Conservation (phyloP, 1,140 invertebrate species). For the Pachypeltis micranthus region DNA sequence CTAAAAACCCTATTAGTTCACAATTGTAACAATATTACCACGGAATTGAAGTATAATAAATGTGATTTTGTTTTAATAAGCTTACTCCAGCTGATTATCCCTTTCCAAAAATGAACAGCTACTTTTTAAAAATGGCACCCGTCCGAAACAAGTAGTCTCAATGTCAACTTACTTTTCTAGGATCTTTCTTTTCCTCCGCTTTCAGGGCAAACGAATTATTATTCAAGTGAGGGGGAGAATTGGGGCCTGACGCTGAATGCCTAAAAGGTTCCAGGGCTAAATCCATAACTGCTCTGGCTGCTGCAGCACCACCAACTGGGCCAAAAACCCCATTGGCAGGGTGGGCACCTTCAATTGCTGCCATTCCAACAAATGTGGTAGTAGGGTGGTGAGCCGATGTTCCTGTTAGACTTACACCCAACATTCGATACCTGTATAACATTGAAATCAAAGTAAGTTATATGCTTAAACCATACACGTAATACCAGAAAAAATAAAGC, state of each 20-base stretch:
- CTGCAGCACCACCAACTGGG: constrained; percentile 53
- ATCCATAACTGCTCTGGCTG: constrained; percentile 27
- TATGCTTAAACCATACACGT: too few relatives aligned
- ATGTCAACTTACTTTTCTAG: constrained; percentile 11
- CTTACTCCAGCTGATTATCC: too few relatives aligned
- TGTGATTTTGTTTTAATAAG: too few relatives aligned
- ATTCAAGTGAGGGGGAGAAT: constrained; percentile 54
- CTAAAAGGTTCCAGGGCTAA: constrained; percentile 58
- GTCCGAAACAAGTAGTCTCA: too few relatives aligned
- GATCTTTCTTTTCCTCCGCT: constrained; percentile 15
- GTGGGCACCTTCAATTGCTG: constrained; percentile 44
- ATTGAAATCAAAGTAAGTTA: not conserved
- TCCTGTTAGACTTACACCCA: constrained; percentile 57
- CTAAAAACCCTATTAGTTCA: too few relatives aligned
- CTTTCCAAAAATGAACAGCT: too few relatives aligned
- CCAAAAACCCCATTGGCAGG: constrained; percentile 60
- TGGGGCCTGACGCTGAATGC: constrained; percentile 46
- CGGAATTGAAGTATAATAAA: not conserved
- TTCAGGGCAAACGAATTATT: constrained; percentile 54
- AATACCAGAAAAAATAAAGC: too few relatives aligned
- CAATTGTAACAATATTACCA: too few relatives aligned
- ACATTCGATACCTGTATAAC: constrained; percentile 56
- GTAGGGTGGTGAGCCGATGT: constrained; percentile 36
- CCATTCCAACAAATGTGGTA: constrained; percentile 45
- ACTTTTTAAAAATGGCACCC: too few relatives aligned